Base-by-base conservation (phyloP, 2,113 vertebrate genomes). In the Strigops habroptila region DNA sequence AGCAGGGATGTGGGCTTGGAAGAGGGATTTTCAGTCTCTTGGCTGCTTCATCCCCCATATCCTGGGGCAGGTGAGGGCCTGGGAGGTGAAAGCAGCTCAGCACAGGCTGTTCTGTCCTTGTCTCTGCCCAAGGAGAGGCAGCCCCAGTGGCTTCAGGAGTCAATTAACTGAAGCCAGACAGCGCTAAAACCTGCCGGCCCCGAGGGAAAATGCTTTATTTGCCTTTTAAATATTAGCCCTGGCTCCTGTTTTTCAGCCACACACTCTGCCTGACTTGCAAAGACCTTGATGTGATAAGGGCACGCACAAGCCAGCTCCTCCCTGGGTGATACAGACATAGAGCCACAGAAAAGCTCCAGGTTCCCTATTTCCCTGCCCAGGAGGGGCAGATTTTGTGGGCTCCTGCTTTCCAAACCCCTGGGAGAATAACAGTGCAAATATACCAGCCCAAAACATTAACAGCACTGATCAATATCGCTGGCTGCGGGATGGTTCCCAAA, bases 321-420 rank as follows among this genome's bases (percentile, higher is more conserved):
- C 51, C 46, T 13, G 3, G 8, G 10, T 0, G 1, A 35, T 1
- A 2, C 7, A 10, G 4, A 51, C 17, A 6, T 0, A 0, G 0
- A 6, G 87, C 64, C 1, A 6, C 33, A 37, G 51, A 12, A 68
- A 25, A 76, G 25, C 52, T 59, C 16, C 49, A 24, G 44, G 1
- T 2, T 24, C 48, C 35, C 62, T 33, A 14, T 16, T 28, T 28
- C 44, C 31, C 82, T 90, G 15, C 28, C 41, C 21, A 17, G 10
- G 19, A 33, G 1, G 16, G 15, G 1, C 67, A 51, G 35, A 1
- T 14, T 48, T 21, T 25, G 57, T 31, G n/a, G 12, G 18, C 7
- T 73, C 24, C 43, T 28, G 5, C 70, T 63, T 79, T 48, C 49
- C 12, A 65, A 67, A 71, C 8, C 27, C 57, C n/a, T 3, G 1